Percentiles rank a stretch among this genome's conserved stretches.
Evolutionary conservation across 2,113 vertebrate genomes (phyloP).

Genomic region (Otocyon megalotis): DNA sequence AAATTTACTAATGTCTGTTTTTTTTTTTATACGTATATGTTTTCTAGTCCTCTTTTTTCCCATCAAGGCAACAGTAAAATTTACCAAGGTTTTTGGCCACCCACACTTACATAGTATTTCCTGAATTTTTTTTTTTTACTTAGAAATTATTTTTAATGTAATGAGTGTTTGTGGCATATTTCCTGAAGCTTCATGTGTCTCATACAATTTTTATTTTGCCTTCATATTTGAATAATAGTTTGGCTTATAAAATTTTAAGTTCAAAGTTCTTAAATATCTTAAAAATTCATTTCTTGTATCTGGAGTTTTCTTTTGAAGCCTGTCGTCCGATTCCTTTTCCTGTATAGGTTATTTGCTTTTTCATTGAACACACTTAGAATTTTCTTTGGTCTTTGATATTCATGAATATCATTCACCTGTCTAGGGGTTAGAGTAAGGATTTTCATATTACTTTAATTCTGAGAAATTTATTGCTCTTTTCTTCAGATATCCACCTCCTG

Average conservation of each 20-base stretch:
- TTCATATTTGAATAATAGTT: slow-evolving; percentile 21
- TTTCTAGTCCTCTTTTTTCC: not conserved
- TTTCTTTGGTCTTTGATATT: slow-evolving; percentile 36
- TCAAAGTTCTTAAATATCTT: not conserved
- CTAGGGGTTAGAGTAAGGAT: not conserved
- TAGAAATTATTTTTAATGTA: slow-evolving; percentile 25
- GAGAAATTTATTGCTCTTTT: slow-evolving; percentile 1
- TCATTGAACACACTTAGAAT: not conserved
- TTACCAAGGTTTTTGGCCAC: not conserved
- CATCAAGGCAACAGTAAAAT: slow-evolving; percentile 14
- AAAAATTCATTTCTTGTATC: not conserved
- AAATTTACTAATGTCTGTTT: not conserved
- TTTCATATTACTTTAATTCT: slow-evolving; percentile 28
- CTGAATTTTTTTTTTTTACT: not conserved
- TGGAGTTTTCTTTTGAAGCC: not conserved
- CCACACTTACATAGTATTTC: not conserved
- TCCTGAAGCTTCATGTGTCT: not conserved
- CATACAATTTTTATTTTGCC: not conserved
- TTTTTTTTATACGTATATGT: not conserved
- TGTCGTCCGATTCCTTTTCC: not conserved
- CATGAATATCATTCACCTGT: not conserved
- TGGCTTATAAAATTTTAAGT: slow-evolving; percentile 30
- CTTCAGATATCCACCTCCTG: not conserved
- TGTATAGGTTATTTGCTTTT: slow-evolving; percentile 47
- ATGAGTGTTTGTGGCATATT: not conserved